Base-by-base conservation (phyloP, 2,797 vertebrate genomes). In the Chelidonichthys spinosus region DNA sequence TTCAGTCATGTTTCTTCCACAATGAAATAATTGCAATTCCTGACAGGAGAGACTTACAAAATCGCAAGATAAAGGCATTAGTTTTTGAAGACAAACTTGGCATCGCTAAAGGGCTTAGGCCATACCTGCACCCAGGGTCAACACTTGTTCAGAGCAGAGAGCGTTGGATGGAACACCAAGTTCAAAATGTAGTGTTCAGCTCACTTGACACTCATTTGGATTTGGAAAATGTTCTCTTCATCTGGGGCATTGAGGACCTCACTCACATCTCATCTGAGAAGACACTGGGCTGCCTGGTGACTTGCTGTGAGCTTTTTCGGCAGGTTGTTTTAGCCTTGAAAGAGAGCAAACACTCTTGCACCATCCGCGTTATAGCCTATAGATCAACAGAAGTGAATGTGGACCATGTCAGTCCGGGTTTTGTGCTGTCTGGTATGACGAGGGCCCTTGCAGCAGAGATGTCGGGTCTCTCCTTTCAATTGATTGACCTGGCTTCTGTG, bases 1-100 rank as follows among this genome's bases (percentile, higher is more conserved):
- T 85, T 14, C 87, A 94, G 17, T 93, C 93, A 3, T 66, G 90
- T 6, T 95, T 97, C 67, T 96, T 95, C 83, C 92, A 96, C 78
- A 96, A 94, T 90, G 94, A 94, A 74, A 93, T 83, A 56, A 63
- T 82, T 67, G 64, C 85, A 70, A 36, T 91, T 10, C 11, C 77
- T 32, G 44, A 78, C n/a, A 55, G 88, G 18, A 64, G 39, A 54
- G 56, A 25, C 1, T 50, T 70, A 11, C 53, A 76, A 33, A 74
- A 60, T 5, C 25, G 15, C 47, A 86, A 86, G 76, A 92, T 94
- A 37, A 95, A 92, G 82, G 91, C 93, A 17, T 65, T 96, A 0
- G 90, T 97, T 66, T 96, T 97, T 90, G 95, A 95, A 78, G 97
- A 97, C 75, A 89, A 84, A 59, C 76, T 94, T 53, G 95, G 95